phyloP scores from a whole-genome alignment of 2,113 vertebrate genomes.

The Lontra canadensis region DNA sequence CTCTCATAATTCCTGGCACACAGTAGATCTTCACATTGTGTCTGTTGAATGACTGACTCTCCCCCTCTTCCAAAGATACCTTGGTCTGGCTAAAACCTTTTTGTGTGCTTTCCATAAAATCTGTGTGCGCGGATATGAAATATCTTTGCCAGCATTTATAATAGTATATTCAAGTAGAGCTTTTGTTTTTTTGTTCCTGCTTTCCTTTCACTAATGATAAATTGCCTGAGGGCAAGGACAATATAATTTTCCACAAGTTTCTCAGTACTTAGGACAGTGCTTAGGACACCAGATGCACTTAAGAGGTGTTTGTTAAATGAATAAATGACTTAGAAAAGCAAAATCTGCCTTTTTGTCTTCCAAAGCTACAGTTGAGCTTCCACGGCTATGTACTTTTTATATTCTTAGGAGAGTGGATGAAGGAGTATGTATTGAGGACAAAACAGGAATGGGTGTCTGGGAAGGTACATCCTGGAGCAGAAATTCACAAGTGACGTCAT shows the following conservation, averaged over 20 bases:
- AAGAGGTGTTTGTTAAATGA: background rate
- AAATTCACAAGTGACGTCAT: background rate
- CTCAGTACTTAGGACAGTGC: background rate
- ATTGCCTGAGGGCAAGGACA: background rate
- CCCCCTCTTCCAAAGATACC: background rate
- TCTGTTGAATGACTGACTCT: background rate
- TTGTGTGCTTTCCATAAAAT: background rate
- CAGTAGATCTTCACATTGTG: background rate
- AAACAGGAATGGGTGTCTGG: background rate
- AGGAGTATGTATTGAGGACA: background rate
- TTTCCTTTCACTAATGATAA: background rate
- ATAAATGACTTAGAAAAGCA: background rate
- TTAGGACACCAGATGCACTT: background rate
- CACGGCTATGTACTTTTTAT: background rate
- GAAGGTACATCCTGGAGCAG: background rate
- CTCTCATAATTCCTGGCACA: background rate
- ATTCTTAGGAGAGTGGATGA: background rate
- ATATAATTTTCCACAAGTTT: background rate
- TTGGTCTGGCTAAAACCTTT: background rate
- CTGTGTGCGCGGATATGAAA: background rate
- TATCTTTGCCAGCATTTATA: background rate
- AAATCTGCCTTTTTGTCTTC: background rate
- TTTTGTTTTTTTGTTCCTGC: background rate
- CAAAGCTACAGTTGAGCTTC: background rate
- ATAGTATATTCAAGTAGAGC: background rate